Evolutionary conservation across 2,797 vertebrate genomes (phyloP).

Genomic region (Enteromius paludinosus): DNA sequence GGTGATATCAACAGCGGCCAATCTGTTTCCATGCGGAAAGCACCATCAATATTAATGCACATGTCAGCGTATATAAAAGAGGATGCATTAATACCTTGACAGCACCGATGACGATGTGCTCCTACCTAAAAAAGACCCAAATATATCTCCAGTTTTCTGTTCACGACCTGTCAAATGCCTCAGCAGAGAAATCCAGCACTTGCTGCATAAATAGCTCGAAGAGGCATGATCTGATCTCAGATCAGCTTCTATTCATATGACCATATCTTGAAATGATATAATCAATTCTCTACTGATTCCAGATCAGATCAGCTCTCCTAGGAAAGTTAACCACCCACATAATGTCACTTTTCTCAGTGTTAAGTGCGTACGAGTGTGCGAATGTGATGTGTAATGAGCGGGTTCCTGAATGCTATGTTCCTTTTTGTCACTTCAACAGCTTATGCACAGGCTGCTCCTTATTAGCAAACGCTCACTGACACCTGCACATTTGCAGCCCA

Average conservation of each 20-base stretch:
- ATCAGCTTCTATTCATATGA: neutral
- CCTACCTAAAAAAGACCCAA: conserved; percentile 29
- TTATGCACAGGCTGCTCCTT: conserved; percentile 51
- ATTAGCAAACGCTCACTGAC: conserved; percentile 57
- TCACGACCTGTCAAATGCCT: conserved; percentile 41
- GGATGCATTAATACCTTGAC: neutral
- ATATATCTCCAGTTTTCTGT: conserved; percentile 15
- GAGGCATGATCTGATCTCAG: conserved; percentile 4
- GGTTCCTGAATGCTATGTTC: conserved; percentile 2
- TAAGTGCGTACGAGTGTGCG: neutral
- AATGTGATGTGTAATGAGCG: conserved; percentile 13
- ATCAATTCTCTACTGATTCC: conserved; percentile 1
- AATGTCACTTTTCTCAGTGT: conserved; percentile 13
- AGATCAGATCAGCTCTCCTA: conserved; percentile 12
- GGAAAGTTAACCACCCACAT: conserved; percentile 31
- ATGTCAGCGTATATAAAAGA: conserved; percentile 21
- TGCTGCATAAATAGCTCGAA: conserved; percentile 15
- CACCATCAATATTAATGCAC: conserved; percentile 39
- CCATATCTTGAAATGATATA: neutral
- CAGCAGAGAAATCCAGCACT: conserved; percentile 1
- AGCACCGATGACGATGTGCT: conserved; percentile 7
- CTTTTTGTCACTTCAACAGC: conserved; percentile 58
- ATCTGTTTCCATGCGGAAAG: conserved; percentile 19
- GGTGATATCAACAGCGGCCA: conserved; percentile 32
- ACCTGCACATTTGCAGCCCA: conserved; percentile 16